Base-by-base conservation (phyloP, 2,113 vertebrate genomes). In the Nerophis lumbriciformis region DNA sequence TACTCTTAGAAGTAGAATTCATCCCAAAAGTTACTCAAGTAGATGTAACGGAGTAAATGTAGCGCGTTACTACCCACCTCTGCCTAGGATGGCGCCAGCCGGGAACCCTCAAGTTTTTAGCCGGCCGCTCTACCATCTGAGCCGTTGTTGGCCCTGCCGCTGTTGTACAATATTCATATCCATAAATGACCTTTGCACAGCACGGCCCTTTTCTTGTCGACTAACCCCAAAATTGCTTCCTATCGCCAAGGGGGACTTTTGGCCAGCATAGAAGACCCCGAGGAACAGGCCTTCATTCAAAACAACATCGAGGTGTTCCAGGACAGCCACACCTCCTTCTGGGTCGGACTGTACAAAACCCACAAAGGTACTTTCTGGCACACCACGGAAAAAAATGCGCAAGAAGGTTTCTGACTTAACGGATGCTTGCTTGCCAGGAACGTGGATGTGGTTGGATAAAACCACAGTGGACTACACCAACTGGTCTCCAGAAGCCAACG, bases 381-480 rank as follows among this genome's bases (percentile, higher is more conserved):
- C 8, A 28, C n/a, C 21, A 53, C 51, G 1, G 10, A 1, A 9
- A 11, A 19, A 53, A 16, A 51, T 19, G 14, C 19, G 15, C 9
- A 53, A 53, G 16, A n/a, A 4, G 5, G 1, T 8, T 53, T 35
- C 4, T 3, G 6, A 11, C 16, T 15, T 53, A 16, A 53, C 10
- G n/a, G 51, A 16, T 73, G 15, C 66, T 68, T 58, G 61, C 11
- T 14, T 28, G 1, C 4, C 60, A 94, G 93, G 88, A 8, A 78
- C 70, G 0, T 98, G 95, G 95, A 38, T 87, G 38, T 98, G 95
- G 95, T 45, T 94, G 63, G 93, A 96, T 53, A 86, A 81, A 69
- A 90, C 73, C 44, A 82, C 83, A 1, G 15, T 97, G 60, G 87
- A 93, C 81, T 97, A 92, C 81, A 92, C 88, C 48, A 95, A 97